Conservation (phyloP, 2,888 invertebrate genomes). For the Amiota minor region DNA sequence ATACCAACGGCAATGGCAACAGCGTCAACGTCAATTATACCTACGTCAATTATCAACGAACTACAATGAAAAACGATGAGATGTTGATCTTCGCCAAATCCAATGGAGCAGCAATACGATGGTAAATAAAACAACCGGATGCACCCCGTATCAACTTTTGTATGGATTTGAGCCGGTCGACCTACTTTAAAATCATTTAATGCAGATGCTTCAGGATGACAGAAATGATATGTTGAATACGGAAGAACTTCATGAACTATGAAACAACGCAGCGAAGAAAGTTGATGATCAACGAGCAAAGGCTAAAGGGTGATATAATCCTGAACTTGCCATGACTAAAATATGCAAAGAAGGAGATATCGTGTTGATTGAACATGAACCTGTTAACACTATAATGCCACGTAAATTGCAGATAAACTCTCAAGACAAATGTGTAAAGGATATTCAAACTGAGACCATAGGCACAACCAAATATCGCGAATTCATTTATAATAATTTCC, state of each 20-base stretch:
- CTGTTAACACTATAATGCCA: slow-evolving; percentile 40
- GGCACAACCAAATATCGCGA: no score
- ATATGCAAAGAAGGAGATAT: slow-evolving; percentile 26
- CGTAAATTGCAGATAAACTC: slow-evolving; percentile 43
- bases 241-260: slow-evolving; percentile 11
- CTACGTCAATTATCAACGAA: not conserved
- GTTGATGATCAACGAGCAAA: not conserved
- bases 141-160: slow-evolving; percentile 19
- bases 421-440: slow-evolving; percentile 37
- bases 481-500: no score
- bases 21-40: no score
- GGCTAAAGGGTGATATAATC: not conserved
- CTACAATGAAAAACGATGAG: slow-evolving; percentile 17
- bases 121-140: slow-evolving; percentile 15
- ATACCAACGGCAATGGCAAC: no score
- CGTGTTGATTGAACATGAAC: slow-evolving; percentile 38
- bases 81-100: slow-evolving; percentile 13
- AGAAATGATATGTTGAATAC: not conserved
- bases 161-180: slow-evolving; percentile 11
- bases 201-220: not conserved
- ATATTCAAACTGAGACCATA: slow-evolving; percentile 5
- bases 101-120: slow-evolving; percentile 24
- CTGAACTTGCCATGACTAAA: slow-evolving; percentile 20
- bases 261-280: not conserved
- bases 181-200: slow-evolving; percentile 12